Evolutionary conservation across 2,888 invertebrate species (phyloP), one percentile per base, ranked within the genome.

Genomic region (Idaea biselata): DNA sequence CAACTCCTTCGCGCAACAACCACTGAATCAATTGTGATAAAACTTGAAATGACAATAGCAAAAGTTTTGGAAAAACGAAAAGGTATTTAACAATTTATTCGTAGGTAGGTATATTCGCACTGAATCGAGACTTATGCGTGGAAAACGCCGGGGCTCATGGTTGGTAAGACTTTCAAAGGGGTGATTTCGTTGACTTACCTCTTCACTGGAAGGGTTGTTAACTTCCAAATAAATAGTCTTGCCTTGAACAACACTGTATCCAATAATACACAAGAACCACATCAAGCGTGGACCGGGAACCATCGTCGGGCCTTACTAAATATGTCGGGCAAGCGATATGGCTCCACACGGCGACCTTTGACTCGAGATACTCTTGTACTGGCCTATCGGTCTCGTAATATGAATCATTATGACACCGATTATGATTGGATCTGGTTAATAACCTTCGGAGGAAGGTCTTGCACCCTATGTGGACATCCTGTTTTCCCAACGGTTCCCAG

Each of bases 141-240:
- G n/a, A n/a, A n/a, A n/a, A n/a, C n/a, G n/a, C n/a, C n/a, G n/a
- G n/a, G n/a, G n/a, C n/a, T n/a, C n/a, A n/a, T n/a, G n/a, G n/a
- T n/a, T n/a, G 25, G 25, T 25, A 25, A 25, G 25, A 25, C 25
- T 25, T 25, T 25, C 25, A 25, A 25, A 25, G 25, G 25, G 25
- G 25, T 25, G 25, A 25, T 3, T 1, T 25, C 25, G 25, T 25
- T 14, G 17, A 18, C 87, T 81, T 70, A 89, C 89, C 88, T 89
- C 86, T 63, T 87, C 85, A 8, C 54, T 44, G 1, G 84, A 82
- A 57, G 84, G 84, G 1, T 76, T 63, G 58, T 80, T 80, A 18
- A 83, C 70, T 67, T 88, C 87, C 71, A 85, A 66, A 71, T 80
- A 89, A 64, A 88, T 81, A 3, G 88, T 87, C 64, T 71, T 76